Evolutionary conservation across 1,140 invertebrate species (phyloP).

Genomic region (Danaus melanippus): DNA sequence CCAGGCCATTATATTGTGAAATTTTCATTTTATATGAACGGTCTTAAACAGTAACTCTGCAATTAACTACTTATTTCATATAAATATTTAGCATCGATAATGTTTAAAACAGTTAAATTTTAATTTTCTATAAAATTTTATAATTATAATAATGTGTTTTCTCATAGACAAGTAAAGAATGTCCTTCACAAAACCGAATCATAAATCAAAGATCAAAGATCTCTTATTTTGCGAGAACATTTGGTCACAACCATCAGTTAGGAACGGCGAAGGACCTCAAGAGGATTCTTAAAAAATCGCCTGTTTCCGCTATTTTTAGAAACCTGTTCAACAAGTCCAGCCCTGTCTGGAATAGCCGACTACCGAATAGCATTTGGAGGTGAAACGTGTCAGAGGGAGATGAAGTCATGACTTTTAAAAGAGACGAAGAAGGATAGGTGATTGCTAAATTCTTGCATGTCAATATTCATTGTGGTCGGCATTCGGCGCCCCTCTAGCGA

Average conservation of each 20-base stretch:
- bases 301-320: slow-evolving; percentile 63
- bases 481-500: slow-evolving; percentile 22
- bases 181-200: too few relatives aligned
- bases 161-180: too few relatives aligned
- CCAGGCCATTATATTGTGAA: too few relatives aligned
- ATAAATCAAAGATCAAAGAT: too few relatives aligned
- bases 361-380: slow-evolving; percentile 64
- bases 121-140: too few relatives aligned
- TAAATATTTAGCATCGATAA: too few relatives aligned
- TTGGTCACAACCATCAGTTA: slow-evolving; percentile 18
- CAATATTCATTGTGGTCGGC: slow-evolving; percentile 43
- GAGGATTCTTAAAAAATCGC: slow-evolving; percentile 47
- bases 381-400: slow-evolving; percentile 61
- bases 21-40: too few relatives aligned
- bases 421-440: slow-evolving; percentile 47
- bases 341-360: slow-evolving; percentile 53
- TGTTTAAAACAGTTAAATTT: too few relatives aligned
- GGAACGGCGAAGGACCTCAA: slow-evolving; percentile 34
- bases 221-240: slow-evolving; percentile 5
- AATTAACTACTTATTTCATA: too few relatives aligned
- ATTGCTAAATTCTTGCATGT: slow-evolving; percentile 59
- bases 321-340: slow-evolving; percentile 56
- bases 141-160: too few relatives aligned
- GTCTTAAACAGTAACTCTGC: too few relatives aligned
- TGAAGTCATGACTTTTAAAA: slow-evolving; percentile 33